phyloP scores from a whole-genome alignment of 2,113 vertebrate species.

The Entomyzon cyanotis region DNA sequence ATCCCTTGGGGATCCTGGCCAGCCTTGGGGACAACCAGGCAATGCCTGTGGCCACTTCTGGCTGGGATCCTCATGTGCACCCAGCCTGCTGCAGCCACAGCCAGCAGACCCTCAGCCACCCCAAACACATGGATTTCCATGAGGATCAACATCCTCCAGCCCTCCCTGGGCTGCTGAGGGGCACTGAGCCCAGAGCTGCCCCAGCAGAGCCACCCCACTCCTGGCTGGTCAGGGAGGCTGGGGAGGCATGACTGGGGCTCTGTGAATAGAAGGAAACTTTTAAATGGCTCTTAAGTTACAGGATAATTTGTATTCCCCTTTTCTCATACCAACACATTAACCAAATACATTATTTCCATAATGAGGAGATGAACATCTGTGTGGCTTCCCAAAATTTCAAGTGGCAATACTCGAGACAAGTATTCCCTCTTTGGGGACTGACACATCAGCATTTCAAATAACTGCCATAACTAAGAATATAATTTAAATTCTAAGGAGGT shows the following conservation, averaged over 20 bases:
- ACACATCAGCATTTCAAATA: conserved; percentile 51
- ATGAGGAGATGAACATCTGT: conserved; percentile 69
- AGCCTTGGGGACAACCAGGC: not conserved
- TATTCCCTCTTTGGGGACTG: conserved; percentile 46
- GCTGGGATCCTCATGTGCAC: too few species aligned
- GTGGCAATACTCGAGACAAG: conserved; percentile 63
- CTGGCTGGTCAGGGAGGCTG: not conserved
- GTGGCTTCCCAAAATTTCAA: conserved; percentile 68
- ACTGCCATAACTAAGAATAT: conserved; percentile 17
- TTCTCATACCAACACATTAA: conserved; percentile 57
- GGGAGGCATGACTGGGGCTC: not conserved
- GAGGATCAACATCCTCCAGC: fast-evolving
- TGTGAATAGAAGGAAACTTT: not conserved
- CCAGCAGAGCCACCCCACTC: not conserved
- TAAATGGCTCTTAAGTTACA: conserved; percentile 36
- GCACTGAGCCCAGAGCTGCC: fast-evolving
- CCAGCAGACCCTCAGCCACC: too few species aligned
- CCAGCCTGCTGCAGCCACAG: too few species aligned
- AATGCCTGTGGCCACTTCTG: not conserved
- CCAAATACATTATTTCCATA: conserved; percentile 68
- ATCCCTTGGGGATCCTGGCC: not conserved
- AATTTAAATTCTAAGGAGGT: conserved; percentile 1
- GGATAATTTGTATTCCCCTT: conserved; percentile 64
- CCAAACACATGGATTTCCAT: fast-evolving
- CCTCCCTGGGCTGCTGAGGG: too few species aligned